Percentiles rank a stretch among this genome's conserved stretches.
These are phyloP conservation scores for Hirtodrosophila alboralis DNA, from an alignment of 2,888 invertebrate genomes.

Conservation along the genomic window DNA sequence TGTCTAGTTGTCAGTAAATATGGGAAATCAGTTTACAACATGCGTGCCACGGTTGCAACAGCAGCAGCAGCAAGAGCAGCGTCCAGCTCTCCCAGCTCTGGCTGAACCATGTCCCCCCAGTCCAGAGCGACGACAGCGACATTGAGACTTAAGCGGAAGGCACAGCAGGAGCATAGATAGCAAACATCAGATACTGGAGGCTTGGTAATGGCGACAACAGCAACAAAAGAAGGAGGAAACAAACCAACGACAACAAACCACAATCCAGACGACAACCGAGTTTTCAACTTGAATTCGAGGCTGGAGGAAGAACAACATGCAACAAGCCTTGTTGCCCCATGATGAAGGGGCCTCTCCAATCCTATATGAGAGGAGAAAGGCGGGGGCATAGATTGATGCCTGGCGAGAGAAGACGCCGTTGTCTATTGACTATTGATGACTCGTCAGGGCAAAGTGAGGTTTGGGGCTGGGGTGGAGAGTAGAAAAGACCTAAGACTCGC, in stretches of 20 bases:
- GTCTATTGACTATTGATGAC: conserved; percentile 75
- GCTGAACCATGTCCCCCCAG: neutral
- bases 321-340: conserved; percentile 37
- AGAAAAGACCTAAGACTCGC: too few species aligned
- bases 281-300: conserved; percentile 21
- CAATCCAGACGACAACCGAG: conserved; percentile 16
- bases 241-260: conserved; percentile 25
- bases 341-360: conserved; percentile 26
- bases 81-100: conserved; percentile 9
- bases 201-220: conserved; percentile 70
- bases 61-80: conserved; percentile 9
- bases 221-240: conserved; percentile 46
- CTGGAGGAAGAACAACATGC: conserved; percentile 41
- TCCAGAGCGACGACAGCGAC: conserved; percentile 55
- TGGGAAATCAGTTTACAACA: conserved; percentile 83
- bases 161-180: conserved; percentile 83
- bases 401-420: conserved; percentile 49
- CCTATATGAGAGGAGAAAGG: conserved; percentile 7
- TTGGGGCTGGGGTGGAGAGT: too few species aligned
- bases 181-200: conserved; percentile 80
- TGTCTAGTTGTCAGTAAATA: conserved; percentile 84
- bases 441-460: conserved; percentile 28
- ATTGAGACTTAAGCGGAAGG: conserved; percentile 79
- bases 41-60: conserved; percentile 70
- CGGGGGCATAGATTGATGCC: conserved; percentile 55